Evolutionary conservation across 2,113 vertebrate genomes (phyloP).

Genomic region (Perccottus glenii): DNA sequence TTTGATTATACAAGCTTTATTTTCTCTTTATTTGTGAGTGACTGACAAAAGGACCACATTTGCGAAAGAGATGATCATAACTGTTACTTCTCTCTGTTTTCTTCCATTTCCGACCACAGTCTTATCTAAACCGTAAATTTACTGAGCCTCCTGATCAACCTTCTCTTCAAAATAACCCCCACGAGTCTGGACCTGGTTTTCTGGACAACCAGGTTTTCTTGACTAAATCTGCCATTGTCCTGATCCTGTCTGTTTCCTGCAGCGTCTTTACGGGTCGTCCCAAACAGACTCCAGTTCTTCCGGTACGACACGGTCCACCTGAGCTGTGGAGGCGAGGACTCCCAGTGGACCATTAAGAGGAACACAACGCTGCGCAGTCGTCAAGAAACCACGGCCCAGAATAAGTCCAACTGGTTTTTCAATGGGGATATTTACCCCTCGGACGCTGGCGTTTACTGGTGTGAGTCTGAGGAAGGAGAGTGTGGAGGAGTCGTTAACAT

Average conservation of each 20-base stretch:
- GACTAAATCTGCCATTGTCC: background rate
- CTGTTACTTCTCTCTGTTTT: too few relatives aligned
- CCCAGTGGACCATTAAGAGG: conserved; percentile 18
- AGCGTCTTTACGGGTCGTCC: conserved; percentile 22
- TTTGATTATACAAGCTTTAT: too few relatives aligned
- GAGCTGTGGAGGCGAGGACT: conserved; percentile 22
- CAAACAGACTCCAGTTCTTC: conserved; percentile 43
- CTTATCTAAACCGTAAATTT: too few relatives aligned
- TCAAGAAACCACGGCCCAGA: background rate
- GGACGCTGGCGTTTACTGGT: conserved; percentile 31
- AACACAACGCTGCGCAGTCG: accelerated
- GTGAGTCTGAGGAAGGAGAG: conserved; percentile 24
- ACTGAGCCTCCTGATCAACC: too few relatives aligned
- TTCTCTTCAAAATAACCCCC: too few relatives aligned
- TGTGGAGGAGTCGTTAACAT: background rate
- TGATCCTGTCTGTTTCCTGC: background rate
- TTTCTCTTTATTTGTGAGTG: too few relatives aligned
- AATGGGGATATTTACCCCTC: accelerated
- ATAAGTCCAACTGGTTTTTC: accelerated
- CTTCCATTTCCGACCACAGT: too few relatives aligned
- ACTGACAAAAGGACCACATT: too few relatives aligned
- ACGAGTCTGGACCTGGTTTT: too few relatives aligned
- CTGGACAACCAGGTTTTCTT: too few relatives aligned
- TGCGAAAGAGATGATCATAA: too few relatives aligned
- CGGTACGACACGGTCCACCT: conserved; percentile 17